Conservation (phyloP, 2,113 vertebrate species). For the Platanista minor region DNA sequence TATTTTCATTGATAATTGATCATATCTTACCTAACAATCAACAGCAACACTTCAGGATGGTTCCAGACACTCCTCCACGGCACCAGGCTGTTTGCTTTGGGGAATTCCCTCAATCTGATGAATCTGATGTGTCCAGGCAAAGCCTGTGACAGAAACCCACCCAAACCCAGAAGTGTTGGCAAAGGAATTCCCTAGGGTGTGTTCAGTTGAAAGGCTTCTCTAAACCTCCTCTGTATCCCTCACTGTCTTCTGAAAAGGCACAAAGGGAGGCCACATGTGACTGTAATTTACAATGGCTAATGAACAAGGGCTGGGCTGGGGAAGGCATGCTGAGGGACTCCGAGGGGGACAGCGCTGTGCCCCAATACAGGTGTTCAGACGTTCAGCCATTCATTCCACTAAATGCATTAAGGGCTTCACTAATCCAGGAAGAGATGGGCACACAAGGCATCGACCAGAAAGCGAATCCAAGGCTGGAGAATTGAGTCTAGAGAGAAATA, state of each 20-base stretch:
- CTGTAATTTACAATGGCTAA: conserved; percentile 2
- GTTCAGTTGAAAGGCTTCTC: conserved; percentile 60
- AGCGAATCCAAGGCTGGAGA: not conserved
- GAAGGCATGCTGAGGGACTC: not conserved
- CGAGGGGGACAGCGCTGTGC: not conserved
- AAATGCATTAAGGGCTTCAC: not conserved
- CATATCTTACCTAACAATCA: conserved; percentile 36
- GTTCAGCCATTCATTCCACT: not conserved
- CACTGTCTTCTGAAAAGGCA: conserved; percentile 57
- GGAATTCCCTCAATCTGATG: conserved; percentile 48
- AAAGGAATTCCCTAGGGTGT: conserved; percentile 41
- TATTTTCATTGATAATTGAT: not conserved
- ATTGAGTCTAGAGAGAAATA: not conserved
- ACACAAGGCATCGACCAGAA: not conserved
- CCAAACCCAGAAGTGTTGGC: conserved; percentile 33
- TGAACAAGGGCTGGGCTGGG: not conserved
- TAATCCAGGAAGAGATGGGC: not conserved
- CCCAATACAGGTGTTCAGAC: no score
- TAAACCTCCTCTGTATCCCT: conserved; percentile 1
- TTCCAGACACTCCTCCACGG: conserved; percentile 10
- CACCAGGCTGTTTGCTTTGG: conserved; percentile 42
- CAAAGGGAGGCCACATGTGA: conserved; percentile 37
- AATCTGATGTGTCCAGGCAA: conserved; percentile 53
- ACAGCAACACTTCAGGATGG: not conserved
- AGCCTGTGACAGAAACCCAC: conserved; percentile 46